These are phyloP conservation scores for Nomia melanderi DNA, from an alignment of 1,140 invertebrate species.

Conservation along the genomic window DNA sequence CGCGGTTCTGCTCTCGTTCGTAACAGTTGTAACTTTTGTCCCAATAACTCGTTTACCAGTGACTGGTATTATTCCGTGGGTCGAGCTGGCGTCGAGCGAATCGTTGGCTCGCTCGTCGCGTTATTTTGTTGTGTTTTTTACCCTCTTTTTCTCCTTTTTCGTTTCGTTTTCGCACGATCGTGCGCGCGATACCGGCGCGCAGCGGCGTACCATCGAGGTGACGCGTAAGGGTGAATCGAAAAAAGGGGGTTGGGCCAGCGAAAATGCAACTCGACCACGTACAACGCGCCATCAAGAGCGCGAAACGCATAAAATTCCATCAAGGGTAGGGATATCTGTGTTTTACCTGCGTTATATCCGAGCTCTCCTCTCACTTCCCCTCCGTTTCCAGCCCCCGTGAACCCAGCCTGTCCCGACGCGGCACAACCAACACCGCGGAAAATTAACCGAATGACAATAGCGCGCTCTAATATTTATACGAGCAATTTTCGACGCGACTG, in stretches of 20 bases:
- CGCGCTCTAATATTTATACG: constrained; percentile 76
- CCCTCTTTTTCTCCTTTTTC: neutral
- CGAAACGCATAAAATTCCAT: constrained; percentile 70
- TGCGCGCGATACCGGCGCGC: too few species aligned
- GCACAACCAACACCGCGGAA: constrained; percentile 61
- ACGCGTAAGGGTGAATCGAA: constrained; percentile 18
- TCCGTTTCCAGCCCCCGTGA: neutral
- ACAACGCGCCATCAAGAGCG: constrained; percentile 59
- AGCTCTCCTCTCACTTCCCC: neutral
- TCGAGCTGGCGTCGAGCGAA: constrained; percentile 49
- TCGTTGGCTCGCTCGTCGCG: constrained; percentile 2
- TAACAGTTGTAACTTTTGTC: constrained; percentile 60
- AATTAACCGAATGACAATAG: constrained; percentile 74
- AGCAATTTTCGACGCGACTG: constrained; percentile 71
- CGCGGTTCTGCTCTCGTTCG: constrained; percentile 14
- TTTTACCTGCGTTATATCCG: constrained; percentile 16
- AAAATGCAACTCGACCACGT: constrained; percentile 30
- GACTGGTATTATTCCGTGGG: constrained; percentile 49
- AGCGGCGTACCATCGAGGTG: constrained; percentile 8
- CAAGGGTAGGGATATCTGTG: constrained; percentile 43
- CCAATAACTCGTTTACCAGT: constrained; percentile 59
- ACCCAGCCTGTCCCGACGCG: constrained; percentile 4
- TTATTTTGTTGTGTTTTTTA: neutral
- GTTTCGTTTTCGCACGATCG: too few species aligned
- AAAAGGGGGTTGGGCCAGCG: neutral